Base-by-base conservation (phyloP, 2,113 vertebrate species). In the Paedocypris sp. region DNA sequence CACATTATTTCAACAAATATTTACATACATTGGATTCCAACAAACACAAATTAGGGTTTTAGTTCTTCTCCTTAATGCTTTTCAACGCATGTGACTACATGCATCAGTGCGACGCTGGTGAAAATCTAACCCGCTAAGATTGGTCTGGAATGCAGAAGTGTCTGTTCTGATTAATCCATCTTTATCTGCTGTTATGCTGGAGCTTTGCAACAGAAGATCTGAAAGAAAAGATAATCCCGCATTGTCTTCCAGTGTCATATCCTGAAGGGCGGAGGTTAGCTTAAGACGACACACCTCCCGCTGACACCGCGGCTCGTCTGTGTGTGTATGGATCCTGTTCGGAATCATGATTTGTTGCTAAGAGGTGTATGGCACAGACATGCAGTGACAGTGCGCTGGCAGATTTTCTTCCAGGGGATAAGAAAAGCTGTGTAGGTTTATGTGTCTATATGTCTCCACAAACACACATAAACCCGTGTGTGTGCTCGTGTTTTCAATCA, bases 271-370 rank as follows among this genome's bases (percentile, higher is more conserved):
- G 9, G 54, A 58, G 54, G 52, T 58, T 19, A 58, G 38, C 11
- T 22, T 31, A 31, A 58, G 26, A 58, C 11, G n/a, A 23, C 33
- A 53, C 51, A 53, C 33, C 51, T 53, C 51, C 33, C n/a, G 13
- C 51, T 43, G 19, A 33, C 28, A 46, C 42, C 39, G 23, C 28
- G 2, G 28, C 12, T 20, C 18, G 35, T 41, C 20, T 56, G 11
- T 60, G 57, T 36, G 57, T 60, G 32, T 46, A 46, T 13, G 6
- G n/a, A 48, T 25, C 57, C 46, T 50, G 45, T 39, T 49, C 45
- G 48, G 59, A 49, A 61, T 61, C 45, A 26, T 39, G 59, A 61
- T 61, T 61, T 49, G 45, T n/a, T 38, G 59, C 59, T 61, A 49
- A 50, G 59, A 48, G 32, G n/a, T 26, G 43, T 47, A 39, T 18